Evolutionary conservation across 2,888 invertebrate genomes (phyloP).

Genomic region (Tineola bisselliella): DNA sequence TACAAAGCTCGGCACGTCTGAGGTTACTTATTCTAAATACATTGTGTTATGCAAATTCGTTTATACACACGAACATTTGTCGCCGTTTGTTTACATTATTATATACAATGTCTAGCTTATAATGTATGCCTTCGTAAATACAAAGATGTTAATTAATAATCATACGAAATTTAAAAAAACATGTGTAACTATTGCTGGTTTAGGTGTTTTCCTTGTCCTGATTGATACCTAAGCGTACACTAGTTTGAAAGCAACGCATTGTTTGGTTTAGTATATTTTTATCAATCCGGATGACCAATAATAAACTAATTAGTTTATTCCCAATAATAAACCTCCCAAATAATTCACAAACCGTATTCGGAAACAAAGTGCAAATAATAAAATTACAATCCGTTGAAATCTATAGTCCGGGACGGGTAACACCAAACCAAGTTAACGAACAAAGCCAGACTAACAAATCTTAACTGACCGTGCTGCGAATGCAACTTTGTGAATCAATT

Average conservation of each 20-base stretch:
- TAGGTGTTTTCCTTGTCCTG: too few relatives aligned
- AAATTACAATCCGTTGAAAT: background rate
- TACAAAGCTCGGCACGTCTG: background rate
- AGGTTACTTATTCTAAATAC: background rate
- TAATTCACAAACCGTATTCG: background rate
- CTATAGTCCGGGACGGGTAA: background rate
- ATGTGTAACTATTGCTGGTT: too few relatives aligned
- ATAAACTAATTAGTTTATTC: too few relatives aligned
- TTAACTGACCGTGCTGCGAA: slow-evolving; percentile 8
- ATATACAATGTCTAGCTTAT: too few relatives aligned
- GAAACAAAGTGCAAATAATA: background rate
- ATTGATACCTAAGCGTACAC: too few relatives aligned
- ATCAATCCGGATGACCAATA: too few relatives aligned
- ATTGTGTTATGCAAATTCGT: background rate
- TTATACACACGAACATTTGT: background rate
- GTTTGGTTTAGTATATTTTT: too few relatives aligned
- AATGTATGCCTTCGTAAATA: too few relatives aligned
- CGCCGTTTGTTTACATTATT: background rate
- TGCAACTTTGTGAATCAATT: slow-evolving; percentile 11
- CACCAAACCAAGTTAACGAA: background rate
- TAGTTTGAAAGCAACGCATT: too few relatives aligned
- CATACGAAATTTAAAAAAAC: too few relatives aligned
- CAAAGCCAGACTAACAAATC: slow-evolving; percentile 6
- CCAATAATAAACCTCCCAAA: too few relatives aligned
- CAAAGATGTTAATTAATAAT: too few relatives aligned